These are phyloP conservation scores for Drepana arcuata DNA, from an alignment of 1,140 invertebrate genomes.

Conservation along the genomic window DNA sequence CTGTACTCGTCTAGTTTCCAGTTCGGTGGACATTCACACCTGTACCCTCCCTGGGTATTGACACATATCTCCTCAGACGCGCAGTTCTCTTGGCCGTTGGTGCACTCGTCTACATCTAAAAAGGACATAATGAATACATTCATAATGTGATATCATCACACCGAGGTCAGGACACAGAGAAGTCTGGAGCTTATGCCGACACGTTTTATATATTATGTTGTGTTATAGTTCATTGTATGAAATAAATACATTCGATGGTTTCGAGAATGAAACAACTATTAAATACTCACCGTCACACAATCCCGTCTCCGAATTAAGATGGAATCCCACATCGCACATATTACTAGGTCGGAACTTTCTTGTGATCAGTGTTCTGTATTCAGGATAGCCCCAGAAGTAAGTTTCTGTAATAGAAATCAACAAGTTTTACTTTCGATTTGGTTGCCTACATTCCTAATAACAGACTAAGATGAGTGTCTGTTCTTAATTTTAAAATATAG, in stretches of 20 bases:
- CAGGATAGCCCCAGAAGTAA: slow-evolving; percentile 37
- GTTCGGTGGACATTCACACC: slow-evolving; percentile 81
- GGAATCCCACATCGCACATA: slow-evolving; percentile 51
- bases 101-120: slow-evolving; percentile 89
- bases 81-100: slow-evolving; percentile 74
- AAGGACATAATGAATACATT: slow-evolving; percentile 15
- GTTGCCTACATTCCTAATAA: too few relatives aligned
- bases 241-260: too few relatives aligned
- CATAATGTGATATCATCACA: too few relatives aligned
- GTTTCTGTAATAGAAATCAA: too few relatives aligned
- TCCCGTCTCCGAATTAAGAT: slow-evolving; percentile 39
- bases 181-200: too few relatives aligned
- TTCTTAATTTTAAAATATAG: too few relatives aligned
- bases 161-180: too few relatives aligned
- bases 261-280: too few relatives aligned
- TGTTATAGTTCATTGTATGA: too few relatives aligned
- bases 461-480: too few relatives aligned
- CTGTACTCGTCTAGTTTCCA: slow-evolving; percentile 74
- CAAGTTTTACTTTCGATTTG: too few relatives aligned
- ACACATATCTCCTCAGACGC: slow-evolving; percentile 75
- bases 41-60: slow-evolving; percentile 80
- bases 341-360: slow-evolving; percentile 38
- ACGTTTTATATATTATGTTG: too few relatives aligned
- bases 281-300: slow-evolving; percentile 65
- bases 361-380: slow-evolving; percentile 17